A percentile compares a stretch with the other conserved stretches of the same genome.
phyloP scores from a whole-genome alignment of 2,888 invertebrate species.

The Dryococelus australis region DNA sequence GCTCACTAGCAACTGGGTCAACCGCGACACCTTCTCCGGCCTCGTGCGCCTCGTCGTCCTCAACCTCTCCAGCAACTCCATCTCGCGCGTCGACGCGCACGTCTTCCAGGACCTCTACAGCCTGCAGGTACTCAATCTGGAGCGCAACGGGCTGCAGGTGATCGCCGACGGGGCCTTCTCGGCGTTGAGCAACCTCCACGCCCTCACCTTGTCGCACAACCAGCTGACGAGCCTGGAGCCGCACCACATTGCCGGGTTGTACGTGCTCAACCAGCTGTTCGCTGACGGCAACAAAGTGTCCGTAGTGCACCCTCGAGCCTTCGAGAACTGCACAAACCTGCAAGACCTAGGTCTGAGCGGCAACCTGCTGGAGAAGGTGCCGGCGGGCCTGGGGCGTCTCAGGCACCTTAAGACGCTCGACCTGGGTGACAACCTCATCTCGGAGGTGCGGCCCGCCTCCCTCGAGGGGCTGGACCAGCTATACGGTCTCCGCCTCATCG shows the following conservation, averaged over 20 bases:
- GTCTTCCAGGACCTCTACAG: conserved; percentile 78
- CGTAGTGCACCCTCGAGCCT: conserved; percentile 72
- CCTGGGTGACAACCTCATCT: conserved; percentile 82
- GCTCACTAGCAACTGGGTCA: conserved; percentile 79
- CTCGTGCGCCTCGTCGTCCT: conserved; percentile 76
- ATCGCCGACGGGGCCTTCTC: conserved; percentile 78
- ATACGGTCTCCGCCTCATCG: conserved; percentile 78
- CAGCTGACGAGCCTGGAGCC: conserved; percentile 72
- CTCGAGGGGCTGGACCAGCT: conserved; percentile 78
- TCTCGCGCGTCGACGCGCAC: conserved; percentile 74
- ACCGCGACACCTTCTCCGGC: conserved; percentile 78
- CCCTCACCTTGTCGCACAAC: conserved; percentile 77
- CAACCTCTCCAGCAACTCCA: conserved; percentile 75
- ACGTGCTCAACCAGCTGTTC: conserved; percentile 75
- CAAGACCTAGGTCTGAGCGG: conserved; percentile 79
- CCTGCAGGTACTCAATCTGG: conserved; percentile 77
- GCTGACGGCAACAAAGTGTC: conserved; percentile 78
- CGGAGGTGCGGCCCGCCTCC: conserved; percentile 72
- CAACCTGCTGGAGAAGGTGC: conserved; percentile 74
- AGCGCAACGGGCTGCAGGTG: conserved; percentile 72
- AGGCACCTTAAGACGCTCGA: conserved; percentile 78
- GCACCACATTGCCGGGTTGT: conserved; percentile 75
- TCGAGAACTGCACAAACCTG: conserved; percentile 79
- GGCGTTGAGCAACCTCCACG: conserved; percentile 78
- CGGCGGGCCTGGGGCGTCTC: conserved; percentile 74